These are phyloP conservation scores for Panzeria rudis DNA, from an alignment of 2,888 invertebrate genomes.

Conservation along the genomic window DNA sequence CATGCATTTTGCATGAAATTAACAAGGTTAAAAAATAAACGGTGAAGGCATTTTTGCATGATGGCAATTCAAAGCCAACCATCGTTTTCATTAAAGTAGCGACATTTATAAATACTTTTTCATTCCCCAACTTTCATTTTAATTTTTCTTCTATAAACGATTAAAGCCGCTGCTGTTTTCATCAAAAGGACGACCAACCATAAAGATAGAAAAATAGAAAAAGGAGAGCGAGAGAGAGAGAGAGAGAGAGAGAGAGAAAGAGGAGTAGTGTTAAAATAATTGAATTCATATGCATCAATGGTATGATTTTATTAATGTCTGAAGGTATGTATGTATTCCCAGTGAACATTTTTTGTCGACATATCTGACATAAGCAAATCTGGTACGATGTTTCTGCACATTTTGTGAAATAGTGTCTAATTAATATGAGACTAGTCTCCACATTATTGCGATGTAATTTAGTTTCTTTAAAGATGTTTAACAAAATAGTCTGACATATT, in stretches of 20 bases:
- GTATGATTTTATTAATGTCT: conserved; percentile 73
- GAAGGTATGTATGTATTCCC: conserved; percentile 50
- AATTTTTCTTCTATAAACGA: conserved; percentile 38
- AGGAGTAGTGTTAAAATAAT: conserved; percentile 80
- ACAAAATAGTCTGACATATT: too few relatives aligned
- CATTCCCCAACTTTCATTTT: conserved; percentile 26
- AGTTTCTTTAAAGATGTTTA: too few relatives aligned
- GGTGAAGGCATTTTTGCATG: conserved; percentile 41
- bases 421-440: too few relatives aligned
- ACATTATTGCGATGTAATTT: too few relatives aligned
- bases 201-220: neutral
- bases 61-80: conserved; percentile 53
- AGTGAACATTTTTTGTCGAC: too few relatives aligned
- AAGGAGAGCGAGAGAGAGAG: conserved; percentile 20
- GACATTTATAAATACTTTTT: conserved; percentile 72
- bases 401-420: too few relatives aligned
- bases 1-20: conserved; percentile 78
- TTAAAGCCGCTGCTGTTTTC: conserved; percentile 59
- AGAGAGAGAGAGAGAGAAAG: conserved; percentile 73
- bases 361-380: too few relatives aligned
- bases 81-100: conserved; percentile 77
- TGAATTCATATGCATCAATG: conserved; percentile 83
- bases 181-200: conserved; percentile 46
- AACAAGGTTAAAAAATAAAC: conserved; percentile 76
- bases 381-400: too few relatives aligned